Conservation (phyloP, 2,888 invertebrate genomes). For the Drosophila picticornis region DNA sequence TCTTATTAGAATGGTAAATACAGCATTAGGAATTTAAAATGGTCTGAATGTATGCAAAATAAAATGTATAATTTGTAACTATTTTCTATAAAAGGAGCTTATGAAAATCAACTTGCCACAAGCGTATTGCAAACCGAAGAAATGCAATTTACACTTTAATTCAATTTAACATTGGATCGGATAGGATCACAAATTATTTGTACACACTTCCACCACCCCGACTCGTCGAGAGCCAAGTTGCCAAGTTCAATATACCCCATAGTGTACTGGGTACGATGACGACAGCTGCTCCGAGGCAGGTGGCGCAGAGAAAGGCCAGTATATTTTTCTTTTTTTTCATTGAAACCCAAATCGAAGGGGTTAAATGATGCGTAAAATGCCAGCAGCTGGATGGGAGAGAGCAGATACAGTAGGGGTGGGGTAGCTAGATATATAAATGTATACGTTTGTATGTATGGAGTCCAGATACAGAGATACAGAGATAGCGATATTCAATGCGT, state of each 20-base stretch:
- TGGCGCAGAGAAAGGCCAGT: conserved; percentile 32
- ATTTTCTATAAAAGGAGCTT: not conserved
- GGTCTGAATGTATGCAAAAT: not conserved
- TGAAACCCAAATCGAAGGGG: conserved; percentile 66
- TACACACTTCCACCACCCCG: not conserved
- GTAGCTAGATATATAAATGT: conserved; percentile 3
- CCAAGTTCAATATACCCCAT: conserved; percentile 27
- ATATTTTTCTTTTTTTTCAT: conserved; percentile 58
- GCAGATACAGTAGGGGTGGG: not conserved
- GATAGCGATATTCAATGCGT: conserved; percentile 38
- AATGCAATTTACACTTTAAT: conserved; percentile 1
- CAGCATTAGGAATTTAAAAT: not conserved
- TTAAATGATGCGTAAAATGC: conserved; percentile 73
- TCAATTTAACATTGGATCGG: conserved; percentile 5
- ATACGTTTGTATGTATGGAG: not conserved
- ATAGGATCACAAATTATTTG: conserved; percentile 27
- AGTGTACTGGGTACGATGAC: conserved; percentile 13
- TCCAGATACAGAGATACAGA: conserved; percentile 8
- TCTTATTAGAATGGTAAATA: not conserved
- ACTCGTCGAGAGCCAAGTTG: conserved; percentile 21
- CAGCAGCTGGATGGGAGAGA: conserved; percentile 27
- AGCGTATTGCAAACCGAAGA: not conserved
- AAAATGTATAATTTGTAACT: not conserved
- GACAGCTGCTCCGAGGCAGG: conserved; percentile 34
- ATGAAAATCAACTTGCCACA: not conserved